phyloP scores from a whole-genome alignment of 1,140 invertebrate genomes.

The Brachionus rotundiformis region DNA sequence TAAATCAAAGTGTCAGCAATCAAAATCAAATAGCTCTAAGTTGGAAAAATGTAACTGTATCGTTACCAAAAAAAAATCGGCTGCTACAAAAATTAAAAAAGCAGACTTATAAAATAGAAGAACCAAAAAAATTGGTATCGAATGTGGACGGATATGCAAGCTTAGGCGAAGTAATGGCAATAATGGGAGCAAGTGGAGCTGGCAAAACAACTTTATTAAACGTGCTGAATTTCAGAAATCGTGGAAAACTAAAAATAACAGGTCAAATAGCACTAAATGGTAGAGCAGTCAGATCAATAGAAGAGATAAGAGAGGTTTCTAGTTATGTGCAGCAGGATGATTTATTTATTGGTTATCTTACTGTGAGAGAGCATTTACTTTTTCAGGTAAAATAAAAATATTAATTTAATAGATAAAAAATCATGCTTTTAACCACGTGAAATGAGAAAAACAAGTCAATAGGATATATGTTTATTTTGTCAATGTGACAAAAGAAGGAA shows the following conservation, averaged over 20 bases:
- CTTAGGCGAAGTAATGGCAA: conserved; percentile 83
- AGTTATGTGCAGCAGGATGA: conserved; percentile 89
- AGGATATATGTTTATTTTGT: too few relatives aligned
- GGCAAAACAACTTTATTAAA: conserved; percentile 92
- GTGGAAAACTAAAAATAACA: conserved; percentile 72
- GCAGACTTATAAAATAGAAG: not conserved
- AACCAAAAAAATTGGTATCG: not conserved
- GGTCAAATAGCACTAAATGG: conserved; percentile 69
- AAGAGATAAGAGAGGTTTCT: conserved; percentile 67
- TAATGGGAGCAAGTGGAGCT: conserved; percentile 76
- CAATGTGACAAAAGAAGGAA: too few relatives aligned
- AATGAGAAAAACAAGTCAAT: too few relatives aligned
- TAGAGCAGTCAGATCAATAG: conserved; percentile 52
- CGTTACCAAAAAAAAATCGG: not conserved
- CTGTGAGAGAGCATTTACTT: conserved; percentile 67
- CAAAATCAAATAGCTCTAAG: not conserved
- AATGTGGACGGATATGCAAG: conserved; percentile 78
- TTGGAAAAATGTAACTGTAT: not conserved
- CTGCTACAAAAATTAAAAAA: not conserved
- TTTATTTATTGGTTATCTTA: conserved; percentile 67
- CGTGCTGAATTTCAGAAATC: conserved; percentile 78
- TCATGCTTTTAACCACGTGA: too few relatives aligned
- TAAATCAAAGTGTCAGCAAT: not conserved
- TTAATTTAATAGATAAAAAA: too few relatives aligned
- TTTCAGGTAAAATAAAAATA: conserved; percentile 59